Conservation (phyloP, 2,797 vertebrate species). For the Argentina silus region DNA sequence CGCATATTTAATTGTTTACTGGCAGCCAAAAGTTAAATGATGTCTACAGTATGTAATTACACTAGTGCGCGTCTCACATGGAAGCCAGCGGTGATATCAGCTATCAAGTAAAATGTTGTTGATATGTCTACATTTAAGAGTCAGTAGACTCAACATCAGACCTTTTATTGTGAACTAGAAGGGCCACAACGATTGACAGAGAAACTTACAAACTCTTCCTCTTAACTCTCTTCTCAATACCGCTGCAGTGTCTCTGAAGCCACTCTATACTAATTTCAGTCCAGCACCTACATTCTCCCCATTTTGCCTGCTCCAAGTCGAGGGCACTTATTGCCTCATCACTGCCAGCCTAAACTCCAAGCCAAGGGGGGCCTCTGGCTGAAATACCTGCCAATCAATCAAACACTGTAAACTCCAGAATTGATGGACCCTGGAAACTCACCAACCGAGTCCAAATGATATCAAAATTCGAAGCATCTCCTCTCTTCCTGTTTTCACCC, state of each 20-base stretch:
- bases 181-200: background rate
- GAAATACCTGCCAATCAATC: constrained; percentile 74
- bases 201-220: background rate
- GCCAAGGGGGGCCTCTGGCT: constrained; percentile 63
- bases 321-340: constrained; percentile 70
- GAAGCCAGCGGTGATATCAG: too few species aligned
- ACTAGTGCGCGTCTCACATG: too few species aligned
- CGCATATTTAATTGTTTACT: too few species aligned
- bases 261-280: constrained; percentile 31
- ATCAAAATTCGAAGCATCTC: constrained; percentile 36
- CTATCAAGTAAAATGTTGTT: background rate
- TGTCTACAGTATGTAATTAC: too few species aligned
- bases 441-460: constrained; percentile 54
- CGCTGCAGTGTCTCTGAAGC: background rate
- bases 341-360: constrained; percentile 48
- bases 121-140: background rate
- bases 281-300: constrained; percentile 59
- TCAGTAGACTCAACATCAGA: background rate
- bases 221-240: background rate
- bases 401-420: constrained; percentile 47
- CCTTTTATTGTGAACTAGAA: background rate
- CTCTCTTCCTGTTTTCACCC: too few species aligned
- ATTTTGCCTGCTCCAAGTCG: constrained; percentile 62
- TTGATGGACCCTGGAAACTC: constrained; percentile 58
- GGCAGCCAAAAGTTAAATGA: too few species aligned